Conservation (phyloP, 2,888 invertebrate species). For the Fragum sueziense region DNA sequence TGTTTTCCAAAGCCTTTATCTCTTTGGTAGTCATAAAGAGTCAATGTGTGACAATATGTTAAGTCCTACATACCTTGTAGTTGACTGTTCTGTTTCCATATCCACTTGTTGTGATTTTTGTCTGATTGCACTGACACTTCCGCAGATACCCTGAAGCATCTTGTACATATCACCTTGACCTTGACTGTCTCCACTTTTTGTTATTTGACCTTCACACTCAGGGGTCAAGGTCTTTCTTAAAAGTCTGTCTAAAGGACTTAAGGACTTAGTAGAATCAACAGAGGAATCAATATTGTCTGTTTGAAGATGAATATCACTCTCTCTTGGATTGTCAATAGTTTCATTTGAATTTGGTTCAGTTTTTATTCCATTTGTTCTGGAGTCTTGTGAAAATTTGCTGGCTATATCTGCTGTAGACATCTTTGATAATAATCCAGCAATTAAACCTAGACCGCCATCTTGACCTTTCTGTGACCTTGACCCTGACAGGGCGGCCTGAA, state of each 20-base stretch:
- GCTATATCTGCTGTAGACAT: background rate
- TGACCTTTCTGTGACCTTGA: slow-evolving; percentile 6
- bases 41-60: too few species aligned
- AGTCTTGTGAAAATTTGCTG: background rate
- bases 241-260: slow-evolving; percentile 6
- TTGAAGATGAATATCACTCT: background rate
- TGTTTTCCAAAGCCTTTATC: too few species aligned
- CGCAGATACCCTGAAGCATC: slow-evolving; percentile 58
- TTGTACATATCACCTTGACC: slow-evolving; percentile 45
- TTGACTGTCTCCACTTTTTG: background rate
- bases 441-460: background rate
- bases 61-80: background rate
- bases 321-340: background rate
- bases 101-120: slow-evolving; percentile 2
- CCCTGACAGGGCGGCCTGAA: background rate
- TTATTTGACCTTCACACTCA: background rate
- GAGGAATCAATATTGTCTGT: background rate
- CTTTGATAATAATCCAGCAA: slow-evolving; percentile 16
- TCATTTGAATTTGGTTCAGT: background rate
- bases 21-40: too few species aligned
- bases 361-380: background rate
- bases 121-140: slow-evolving; percentile 52
- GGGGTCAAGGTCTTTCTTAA: background rate
- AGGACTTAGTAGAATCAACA: too few species aligned
- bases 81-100: background rate